Base-by-base conservation (phyloP, 2,113 vertebrate species). In the Procavia capensis region DNA sequence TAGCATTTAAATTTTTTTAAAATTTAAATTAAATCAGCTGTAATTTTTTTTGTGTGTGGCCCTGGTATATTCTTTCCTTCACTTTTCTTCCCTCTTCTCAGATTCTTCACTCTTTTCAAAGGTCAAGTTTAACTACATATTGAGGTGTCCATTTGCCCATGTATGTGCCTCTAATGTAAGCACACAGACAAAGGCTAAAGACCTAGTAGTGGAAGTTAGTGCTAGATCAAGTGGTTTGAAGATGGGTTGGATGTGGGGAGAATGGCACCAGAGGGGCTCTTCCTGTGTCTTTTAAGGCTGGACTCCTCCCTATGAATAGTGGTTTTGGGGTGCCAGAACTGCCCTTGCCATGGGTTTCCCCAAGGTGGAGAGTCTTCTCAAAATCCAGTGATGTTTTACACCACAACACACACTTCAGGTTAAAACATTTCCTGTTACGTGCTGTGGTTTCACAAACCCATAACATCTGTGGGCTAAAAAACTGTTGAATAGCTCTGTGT, bases 321-420 rank as follows among this genome's bases (percentile, higher is more conserved):
- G 29, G 13, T 43, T 76, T 76, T 41, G 24, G 13, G 20, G 6
- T 17, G 31, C 24, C 25, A n/a, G 34, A 61, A 1, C 41, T 14
- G 5, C 39, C 34, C 70, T 79, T 43, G 2, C 5, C 14, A 8
- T 0, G 0, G 9, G 9, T 20, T 75, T 72, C 9, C 14, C 3
- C 0, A 3, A 34, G 19, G 25, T 36, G 6, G 54, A 10, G 2
- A 4, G 34, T 6, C n/a, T 70, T n/a, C 47, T 36, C 75, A 29
- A 54, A 83, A 27, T 16, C 11, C 74, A 24, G 43, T 29, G 16
- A 29, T 6, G 3, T 34, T 57, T 36, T 34, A 66, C 17, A 45
- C 43, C 31, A 39, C 17, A 43, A 36, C 82, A 34, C 19, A 22
- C 9, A 8, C n/a, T 68, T 25, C 36, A 80, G 22, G 34, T 29